These are phyloP conservation scores for Ophiodon elongatus DNA, from an alignment of 2,113 vertebrate species.

Conservation along the genomic window DNA sequence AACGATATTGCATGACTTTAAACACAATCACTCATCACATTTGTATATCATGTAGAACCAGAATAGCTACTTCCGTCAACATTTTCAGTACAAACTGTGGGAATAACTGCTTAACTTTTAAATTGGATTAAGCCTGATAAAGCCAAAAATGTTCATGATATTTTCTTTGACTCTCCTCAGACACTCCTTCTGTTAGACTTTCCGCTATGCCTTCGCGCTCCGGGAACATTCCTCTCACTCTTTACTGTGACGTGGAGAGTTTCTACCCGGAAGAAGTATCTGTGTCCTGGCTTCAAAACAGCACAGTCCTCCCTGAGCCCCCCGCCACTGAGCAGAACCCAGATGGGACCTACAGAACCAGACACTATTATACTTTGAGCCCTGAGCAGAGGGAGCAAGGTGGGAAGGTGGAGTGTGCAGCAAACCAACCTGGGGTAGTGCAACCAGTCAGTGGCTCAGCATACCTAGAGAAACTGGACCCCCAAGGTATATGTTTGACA, in stretches of 20 bases:
- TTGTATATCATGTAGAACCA: not conserved
- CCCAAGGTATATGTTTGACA: conserved; percentile 53
- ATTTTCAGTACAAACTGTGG: not conserved
- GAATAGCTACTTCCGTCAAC: not conserved
- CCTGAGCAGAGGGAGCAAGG: conserved; percentile 60
- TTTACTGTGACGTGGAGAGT: conserved; percentile 82
- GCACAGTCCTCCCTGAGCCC: conserved; percentile 64
- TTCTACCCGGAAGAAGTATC: conserved; percentile 82
- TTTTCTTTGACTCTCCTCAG: conserved; percentile 52
- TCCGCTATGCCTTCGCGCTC: conserved; percentile 63
- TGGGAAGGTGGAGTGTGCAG: conserved; percentile 78
- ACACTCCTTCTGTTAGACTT: conserved; percentile 71
- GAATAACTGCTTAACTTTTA: not conserved
- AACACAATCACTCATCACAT: not conserved
- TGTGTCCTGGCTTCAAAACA: conserved; percentile 82
- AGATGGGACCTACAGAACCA: conserved; percentile 77
- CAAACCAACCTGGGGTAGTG: conserved; percentile 72
- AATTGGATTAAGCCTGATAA: not conserved
- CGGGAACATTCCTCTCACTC: conserved; percentile 70
- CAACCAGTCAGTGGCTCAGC: conserved; percentile 47
- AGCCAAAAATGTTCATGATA: not conserved
- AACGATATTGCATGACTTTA: not conserved
- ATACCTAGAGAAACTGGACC: conserved; percentile 67
- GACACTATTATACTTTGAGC: conserved; percentile 78
- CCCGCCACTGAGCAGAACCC: conserved; percentile 58